Evolutionary conservation across 2,888 invertebrate species (phyloP), one percentile per base, ranked within the genome.

Genomic region (Dendrolimus pini): DNA sequence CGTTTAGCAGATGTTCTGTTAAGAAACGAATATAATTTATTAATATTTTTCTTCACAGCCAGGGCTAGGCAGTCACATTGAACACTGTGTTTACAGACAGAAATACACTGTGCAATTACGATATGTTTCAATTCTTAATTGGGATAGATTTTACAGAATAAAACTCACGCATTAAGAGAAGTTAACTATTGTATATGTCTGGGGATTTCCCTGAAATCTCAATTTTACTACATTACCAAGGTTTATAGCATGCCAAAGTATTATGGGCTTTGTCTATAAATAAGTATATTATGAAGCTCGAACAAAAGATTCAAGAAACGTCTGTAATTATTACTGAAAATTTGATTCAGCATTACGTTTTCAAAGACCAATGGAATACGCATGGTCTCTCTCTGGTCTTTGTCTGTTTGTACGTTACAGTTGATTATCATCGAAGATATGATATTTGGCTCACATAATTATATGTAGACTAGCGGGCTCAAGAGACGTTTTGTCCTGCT

Each of bases 1-100:
- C 55, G 55, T 54, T 55, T 56, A 58, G 54, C 59, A 61, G 59
- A 59, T 56, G 58, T 58, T 56, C 41, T 47, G 41, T 56, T 42
- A 59, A 54, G 42, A 55, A 55, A 53, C 53, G 56, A 41, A 54
- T 55, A 56, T 56, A 13, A 30, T 52, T n/a, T 53, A 41, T 54
- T 54, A 56, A 56, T 56, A 60, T 59, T 59, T 61, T 56, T 14
- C 9, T 47, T 47, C 47, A 30, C 30, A 30, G 54, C 12, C 54
- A 14, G 30, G 30, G 30, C 30, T 47, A 47, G 47, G 1, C 47
- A 7, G 47, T 47, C 47, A 10, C 47, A 12, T 47, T 30, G 30
- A 47, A 47, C 8, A 47, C 47, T 47, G 47, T 10, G 12, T 3
- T 47, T 47, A 47, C 10, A 10, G 47, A 47, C 47, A 47, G 9